Percentiles rank a stretch among this genome's conserved stretches.
phyloP scores from a whole-genome alignment of 2,113 vertebrate genomes.

The Paralichthys olivaceus region DNA sequence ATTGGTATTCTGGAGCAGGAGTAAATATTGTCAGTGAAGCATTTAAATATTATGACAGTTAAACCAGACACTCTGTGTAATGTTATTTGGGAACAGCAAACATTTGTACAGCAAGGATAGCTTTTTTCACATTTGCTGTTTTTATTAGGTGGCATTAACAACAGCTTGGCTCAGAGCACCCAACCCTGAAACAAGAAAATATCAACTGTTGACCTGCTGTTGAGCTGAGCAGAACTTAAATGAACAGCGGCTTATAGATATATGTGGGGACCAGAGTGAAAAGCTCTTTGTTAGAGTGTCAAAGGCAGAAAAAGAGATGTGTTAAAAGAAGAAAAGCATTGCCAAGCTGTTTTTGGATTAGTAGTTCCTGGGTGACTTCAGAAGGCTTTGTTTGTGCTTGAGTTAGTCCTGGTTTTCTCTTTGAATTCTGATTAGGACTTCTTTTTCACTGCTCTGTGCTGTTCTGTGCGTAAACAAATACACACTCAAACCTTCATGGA shows the following conservation, averaged over 20 bases:
- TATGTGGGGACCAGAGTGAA: not conserved
- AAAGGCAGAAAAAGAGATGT: slow-evolving; percentile 32
- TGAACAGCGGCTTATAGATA: not conserved
- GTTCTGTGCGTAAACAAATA: slow-evolving; percentile 37
- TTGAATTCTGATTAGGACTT: slow-evolving; percentile 61
- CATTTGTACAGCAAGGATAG: not conserved
- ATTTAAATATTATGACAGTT: slow-evolving; percentile 50
- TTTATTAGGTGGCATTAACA: slow-evolving; percentile 42
- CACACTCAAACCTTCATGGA: slow-evolving; percentile 6
- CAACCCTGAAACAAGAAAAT: slow-evolving; percentile 18
- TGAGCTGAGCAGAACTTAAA: not conserved
- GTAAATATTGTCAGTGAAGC: not conserved
- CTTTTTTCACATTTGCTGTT: slow-evolving; percentile 6
- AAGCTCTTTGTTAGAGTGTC: slow-evolving; percentile 14
- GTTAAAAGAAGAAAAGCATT: slow-evolving; percentile 29
- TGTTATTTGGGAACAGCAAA: slow-evolving; percentile 9
- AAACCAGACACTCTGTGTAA: not conserved
- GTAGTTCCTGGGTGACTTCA: slow-evolving; percentile 52
- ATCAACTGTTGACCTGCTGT: slow-evolving; percentile 25
- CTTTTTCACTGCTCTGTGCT: slow-evolving; percentile 24
- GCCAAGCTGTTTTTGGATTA: slow-evolving; percentile 59
- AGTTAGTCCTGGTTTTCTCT: slow-evolving; percentile 35
- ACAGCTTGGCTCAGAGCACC: not conserved
- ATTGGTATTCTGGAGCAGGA: slow-evolving; percentile 15
- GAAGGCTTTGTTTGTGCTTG: slow-evolving; percentile 51